Evolutionary conservation across 1,140 invertebrate species (phyloP).

Genomic region (Meloidogyne hapla): DNA sequence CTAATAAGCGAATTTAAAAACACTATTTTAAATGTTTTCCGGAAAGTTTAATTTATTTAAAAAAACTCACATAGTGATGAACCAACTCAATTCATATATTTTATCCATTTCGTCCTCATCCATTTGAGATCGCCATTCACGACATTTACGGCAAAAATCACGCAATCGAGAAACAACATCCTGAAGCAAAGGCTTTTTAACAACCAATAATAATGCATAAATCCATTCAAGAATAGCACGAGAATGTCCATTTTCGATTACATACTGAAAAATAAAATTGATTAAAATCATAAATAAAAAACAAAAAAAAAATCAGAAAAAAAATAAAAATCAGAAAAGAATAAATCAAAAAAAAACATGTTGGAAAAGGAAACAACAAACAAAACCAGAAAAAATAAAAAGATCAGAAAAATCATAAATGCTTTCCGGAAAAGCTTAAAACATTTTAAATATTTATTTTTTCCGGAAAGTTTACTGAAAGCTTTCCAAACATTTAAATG

Average conservation of each 20-base stretch:
- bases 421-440: too few species aligned
- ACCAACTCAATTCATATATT: conserved; percentile 41
- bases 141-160: conserved; percentile 38
- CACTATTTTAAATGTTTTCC: too few species aligned
- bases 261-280: conserved; percentile 29
- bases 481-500: too few species aligned
- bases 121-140: conserved; percentile 28
- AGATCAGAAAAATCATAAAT: too few species aligned
- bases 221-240: conserved; percentile 44
- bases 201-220: conserved; percentile 40
- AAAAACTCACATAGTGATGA: conserved; percentile 34
- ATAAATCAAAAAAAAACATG: too few species aligned
- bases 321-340: neutral
- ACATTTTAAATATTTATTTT: too few species aligned
- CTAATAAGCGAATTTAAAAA: too few species aligned
- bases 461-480: too few species aligned
- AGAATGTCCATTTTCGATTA: conserved; percentile 38
- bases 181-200: conserved; percentile 38
- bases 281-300: too few species aligned
- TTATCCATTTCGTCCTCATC: conserved; percentile 28
- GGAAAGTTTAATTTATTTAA: neutral
- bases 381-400: too few species aligned
- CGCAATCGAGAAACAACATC: conserved; percentile 37
- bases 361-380: too few species aligned
- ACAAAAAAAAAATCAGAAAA: conserved; percentile 1